A percentile compares a stretch with the other conserved stretches of the same genome.
phyloP scores from a whole-genome alignment of 23 tunicate genomes.

The Botrylloides violaceus region DNA sequence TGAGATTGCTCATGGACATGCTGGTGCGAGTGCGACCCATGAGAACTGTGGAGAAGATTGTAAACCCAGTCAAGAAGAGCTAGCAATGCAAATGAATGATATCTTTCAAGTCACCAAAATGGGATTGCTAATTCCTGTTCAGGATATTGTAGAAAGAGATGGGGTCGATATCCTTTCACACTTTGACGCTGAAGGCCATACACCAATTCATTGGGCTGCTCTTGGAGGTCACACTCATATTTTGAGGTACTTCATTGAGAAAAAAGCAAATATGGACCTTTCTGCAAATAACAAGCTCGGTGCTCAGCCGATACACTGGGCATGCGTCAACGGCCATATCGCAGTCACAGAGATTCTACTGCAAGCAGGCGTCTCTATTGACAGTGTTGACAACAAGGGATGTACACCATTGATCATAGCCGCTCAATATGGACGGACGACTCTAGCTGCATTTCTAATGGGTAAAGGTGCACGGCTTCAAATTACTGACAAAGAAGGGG shows the following conservation, averaged over 20 bases:
- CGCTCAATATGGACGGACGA: conserved; percentile 94
- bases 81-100: conserved; percentile 25
- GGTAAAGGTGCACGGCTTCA: conserved; percentile 92
- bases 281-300: conserved; percentile 85
- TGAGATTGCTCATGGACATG: not conserved
- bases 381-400: conserved; percentile 95
- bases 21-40: not conserved
- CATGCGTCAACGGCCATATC: conserved; percentile 95
- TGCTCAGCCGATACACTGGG: conserved; percentile 98
- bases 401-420: conserved; percentile 97
- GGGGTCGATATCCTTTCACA: conserved; percentile 70
- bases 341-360: conserved; percentile 68
- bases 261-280: conserved; percentile 85
- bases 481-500: conserved; percentile 96
- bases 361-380: conserved; percentile 97
- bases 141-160: conserved; percentile 73
- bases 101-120: conserved; percentile 73
- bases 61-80: not conserved
- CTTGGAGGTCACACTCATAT: conserved; percentile 98
- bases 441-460: conserved; percentile 92
- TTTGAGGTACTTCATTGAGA: conserved; percentile 79
- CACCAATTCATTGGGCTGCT: conserved; percentile 99
- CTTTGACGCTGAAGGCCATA: conserved; percentile 90
- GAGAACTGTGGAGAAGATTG: conserved; percentile 15
- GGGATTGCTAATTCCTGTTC: conserved; percentile 88